Conservation (phyloP, 2,113 vertebrate species). For the Ranitomeya imitator region DNA sequence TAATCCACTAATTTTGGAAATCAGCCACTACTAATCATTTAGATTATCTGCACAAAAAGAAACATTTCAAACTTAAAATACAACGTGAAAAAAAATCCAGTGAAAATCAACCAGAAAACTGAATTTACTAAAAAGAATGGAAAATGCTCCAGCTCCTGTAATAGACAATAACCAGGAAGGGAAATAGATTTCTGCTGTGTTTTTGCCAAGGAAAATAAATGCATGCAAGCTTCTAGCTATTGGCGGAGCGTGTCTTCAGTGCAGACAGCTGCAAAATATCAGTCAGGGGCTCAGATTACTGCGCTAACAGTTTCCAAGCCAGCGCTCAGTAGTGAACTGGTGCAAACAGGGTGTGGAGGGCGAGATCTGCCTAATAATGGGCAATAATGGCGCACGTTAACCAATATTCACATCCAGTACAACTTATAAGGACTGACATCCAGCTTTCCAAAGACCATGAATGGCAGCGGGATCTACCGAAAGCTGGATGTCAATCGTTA, state of each 20-base stretch:
- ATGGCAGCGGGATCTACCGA: no score
- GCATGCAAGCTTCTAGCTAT: background rate
- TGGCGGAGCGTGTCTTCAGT: background rate
- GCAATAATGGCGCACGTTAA: background rate
- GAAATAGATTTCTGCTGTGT: background rate
- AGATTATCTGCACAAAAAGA: background rate
- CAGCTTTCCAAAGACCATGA: background rate
- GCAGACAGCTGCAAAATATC: conserved; percentile 33
- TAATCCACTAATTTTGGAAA: background rate
- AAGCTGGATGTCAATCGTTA: no score
- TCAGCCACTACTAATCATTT: background rate
- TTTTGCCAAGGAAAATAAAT: background rate
- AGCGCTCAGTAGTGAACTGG: background rate
- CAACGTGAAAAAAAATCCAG: background rate
- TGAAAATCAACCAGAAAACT: background rate
- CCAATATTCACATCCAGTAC: background rate
- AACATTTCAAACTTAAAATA: no score
- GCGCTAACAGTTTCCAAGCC: background rate
- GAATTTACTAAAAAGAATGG: background rate
- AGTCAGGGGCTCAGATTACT: conserved; percentile 19
- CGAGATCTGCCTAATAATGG: background rate
- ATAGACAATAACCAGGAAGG: background rate
- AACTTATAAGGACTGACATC: background rate
- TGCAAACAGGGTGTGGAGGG: background rate
- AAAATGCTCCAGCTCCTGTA: background rate